Evolutionary conservation across 2,113 vertebrate genomes (phyloP).

Genomic region (Tursiops truncatus): DNA sequence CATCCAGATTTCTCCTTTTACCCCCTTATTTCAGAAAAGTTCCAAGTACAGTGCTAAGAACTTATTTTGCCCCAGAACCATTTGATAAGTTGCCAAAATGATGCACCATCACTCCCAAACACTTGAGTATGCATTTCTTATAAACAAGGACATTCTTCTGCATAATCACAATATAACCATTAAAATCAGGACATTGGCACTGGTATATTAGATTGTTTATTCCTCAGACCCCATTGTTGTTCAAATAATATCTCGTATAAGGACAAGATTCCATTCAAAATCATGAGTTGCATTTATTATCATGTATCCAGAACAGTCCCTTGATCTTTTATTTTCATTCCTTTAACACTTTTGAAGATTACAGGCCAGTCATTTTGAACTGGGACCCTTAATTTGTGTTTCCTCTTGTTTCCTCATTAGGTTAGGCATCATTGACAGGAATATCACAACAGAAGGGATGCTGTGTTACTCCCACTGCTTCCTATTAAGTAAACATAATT

Average conservation of each 20-base stretch:
- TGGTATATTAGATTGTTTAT: not conserved
- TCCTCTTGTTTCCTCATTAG: not conserved
- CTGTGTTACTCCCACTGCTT: not conserved
- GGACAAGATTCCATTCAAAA: not conserved
- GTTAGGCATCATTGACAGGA: not conserved
- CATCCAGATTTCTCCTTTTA: not conserved
- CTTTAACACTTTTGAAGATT: slow-evolving; percentile 6
- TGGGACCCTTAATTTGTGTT: not conserved
- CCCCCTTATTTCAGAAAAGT: not conserved
- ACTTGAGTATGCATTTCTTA: not conserved
- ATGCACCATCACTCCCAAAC: not conserved
- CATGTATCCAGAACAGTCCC: not conserved
- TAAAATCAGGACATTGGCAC: not conserved
- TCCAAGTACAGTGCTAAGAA: not conserved
- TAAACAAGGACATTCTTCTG: not conserved
- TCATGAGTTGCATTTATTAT: not conserved
- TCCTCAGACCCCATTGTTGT: not conserved
- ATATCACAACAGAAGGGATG: not conserved
- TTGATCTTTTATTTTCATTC: not conserved
- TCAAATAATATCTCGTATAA: not conserved
- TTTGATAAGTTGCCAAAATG: not conserved
- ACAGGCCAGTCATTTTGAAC: not conserved
- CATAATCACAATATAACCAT: not conserved
- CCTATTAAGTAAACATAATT: not conserved
- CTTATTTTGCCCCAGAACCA: not conserved